These are phyloP conservation scores for Andrena cerasifolii DNA, from an alignment of 1,140 invertebrate species.

Conservation along the genomic window DNA sequence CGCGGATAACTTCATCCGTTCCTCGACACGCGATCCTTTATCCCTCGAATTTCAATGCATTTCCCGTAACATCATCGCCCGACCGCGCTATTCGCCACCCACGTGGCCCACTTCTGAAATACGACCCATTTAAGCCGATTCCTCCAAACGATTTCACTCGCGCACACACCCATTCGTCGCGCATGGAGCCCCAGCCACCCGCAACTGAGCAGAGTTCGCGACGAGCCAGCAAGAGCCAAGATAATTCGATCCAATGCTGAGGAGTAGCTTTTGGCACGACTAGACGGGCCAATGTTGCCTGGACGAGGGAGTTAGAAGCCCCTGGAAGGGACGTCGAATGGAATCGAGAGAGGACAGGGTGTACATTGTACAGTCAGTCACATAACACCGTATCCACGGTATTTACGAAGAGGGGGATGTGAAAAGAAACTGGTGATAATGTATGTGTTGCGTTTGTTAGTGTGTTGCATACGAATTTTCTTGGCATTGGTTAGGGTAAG, in stretches of 20 bases:
- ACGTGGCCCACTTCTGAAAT: not conserved
- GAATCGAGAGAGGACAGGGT: constrained; percentile 29
- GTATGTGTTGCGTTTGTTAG: no score
- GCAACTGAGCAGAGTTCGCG: constrained; percentile 22
- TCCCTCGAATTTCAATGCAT: not conserved
- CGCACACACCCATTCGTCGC: not conserved
- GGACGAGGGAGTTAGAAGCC: constrained; percentile 32
- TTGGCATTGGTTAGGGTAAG: no score
- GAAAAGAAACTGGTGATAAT: no score
- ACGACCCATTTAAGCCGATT: constrained; percentile 20
- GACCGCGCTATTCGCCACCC: not conserved
- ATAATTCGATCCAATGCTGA: constrained; percentile 39
- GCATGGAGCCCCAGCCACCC: no score
- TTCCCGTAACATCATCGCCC: constrained; percentile 6
- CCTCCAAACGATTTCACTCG: constrained; percentile 8
- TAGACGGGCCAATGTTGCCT: not conserved
- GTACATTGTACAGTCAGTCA: no score
- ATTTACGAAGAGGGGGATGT: no score
- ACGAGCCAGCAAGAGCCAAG: constrained; percentile 9
- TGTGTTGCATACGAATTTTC: no score
- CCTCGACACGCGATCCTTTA: not conserved
- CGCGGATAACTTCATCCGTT: constrained; percentile 17
- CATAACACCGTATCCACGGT: no score
- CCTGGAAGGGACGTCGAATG: constrained; percentile 12
- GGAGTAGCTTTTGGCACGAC: constrained; percentile 35